Conservation (phyloP, 2,888 invertebrate species). For the Oscheius sp. region DNA sequence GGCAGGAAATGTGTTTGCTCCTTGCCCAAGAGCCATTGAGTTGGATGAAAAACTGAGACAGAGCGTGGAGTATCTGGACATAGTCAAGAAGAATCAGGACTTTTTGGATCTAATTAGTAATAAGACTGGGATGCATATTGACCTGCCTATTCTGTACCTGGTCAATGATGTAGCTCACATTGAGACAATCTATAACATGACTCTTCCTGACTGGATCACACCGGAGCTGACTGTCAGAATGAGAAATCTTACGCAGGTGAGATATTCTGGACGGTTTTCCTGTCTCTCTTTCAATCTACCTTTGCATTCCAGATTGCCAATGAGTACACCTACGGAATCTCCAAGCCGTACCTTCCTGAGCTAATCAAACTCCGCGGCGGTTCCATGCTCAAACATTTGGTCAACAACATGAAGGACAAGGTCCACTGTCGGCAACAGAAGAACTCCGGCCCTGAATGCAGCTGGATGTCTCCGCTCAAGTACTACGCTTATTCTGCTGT, state of each 20-base stretch:
- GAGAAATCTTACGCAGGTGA: conserved; percentile 57
- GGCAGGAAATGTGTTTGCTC: conserved; percentile 62
- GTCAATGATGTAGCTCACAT: conserved; percentile 66
- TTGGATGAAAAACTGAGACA: conserved; percentile 49
- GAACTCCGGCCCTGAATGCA: conserved; percentile 51
- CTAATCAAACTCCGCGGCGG: conserved; percentile 55
- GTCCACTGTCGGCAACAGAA: conserved; percentile 39
- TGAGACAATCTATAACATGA: conserved; percentile 66
- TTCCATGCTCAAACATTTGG: conserved; percentile 31
- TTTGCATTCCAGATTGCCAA: conserved; percentile 43
- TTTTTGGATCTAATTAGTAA: conserved; percentile 55
- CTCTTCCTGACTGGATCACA: conserved; percentile 60
- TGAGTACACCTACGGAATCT: conserved; percentile 60
- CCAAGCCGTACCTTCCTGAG: conserved; percentile 61
- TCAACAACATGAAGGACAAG: conserved; percentile 32
- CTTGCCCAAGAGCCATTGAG: conserved; percentile 61
- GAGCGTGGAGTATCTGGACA: conserved; percentile 48
- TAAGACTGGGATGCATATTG: conserved; percentile 57
- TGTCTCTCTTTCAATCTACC: background rate
- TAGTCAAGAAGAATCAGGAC: conserved; percentile 55
- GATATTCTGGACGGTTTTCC: background rate
- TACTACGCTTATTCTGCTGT: conserved; percentile 71
- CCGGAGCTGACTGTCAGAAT: conserved; percentile 49
- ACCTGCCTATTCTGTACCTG: conserved; percentile 55
- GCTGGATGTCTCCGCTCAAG: conserved; percentile 61